A percentile compares a stretch with the other conserved stretches of the same genome.
Conservation (phyloP, 2,113 vertebrate species). For the Hypomesus transpacificus region DNA sequence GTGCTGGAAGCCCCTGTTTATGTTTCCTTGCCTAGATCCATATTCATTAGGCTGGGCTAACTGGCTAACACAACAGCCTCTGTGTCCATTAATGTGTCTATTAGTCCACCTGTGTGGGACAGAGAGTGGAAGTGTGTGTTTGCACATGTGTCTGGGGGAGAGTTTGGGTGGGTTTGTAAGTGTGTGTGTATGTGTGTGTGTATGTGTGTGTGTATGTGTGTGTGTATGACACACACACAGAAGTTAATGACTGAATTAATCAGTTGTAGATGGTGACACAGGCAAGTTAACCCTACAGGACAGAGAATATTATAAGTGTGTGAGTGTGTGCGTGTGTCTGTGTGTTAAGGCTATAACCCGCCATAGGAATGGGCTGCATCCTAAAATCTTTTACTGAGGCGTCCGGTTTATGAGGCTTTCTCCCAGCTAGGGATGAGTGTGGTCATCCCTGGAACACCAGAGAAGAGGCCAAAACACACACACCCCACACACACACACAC, state of each 20-base stretch:
- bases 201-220: slow-evolving; percentile 3
- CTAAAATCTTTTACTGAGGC: slow-evolving; percentile 47
- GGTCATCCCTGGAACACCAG: neutral
- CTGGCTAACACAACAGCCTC: neutral
- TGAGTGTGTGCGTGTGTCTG: neutral
- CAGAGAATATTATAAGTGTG: neutral
- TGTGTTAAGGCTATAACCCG: slow-evolving; percentile 28
- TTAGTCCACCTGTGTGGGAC: too few relatives aligned
- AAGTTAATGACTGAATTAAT: neutral
- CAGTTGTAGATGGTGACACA: too few relatives aligned
- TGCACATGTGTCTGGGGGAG: neutral
- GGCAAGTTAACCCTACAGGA: too few relatives aligned
- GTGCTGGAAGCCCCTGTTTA: neutral
- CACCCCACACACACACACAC: neutral
- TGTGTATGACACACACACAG: slow-evolving; percentile 5
- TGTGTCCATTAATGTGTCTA: slow-evolving; percentile 2
- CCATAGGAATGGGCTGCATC: slow-evolving; percentile 47
- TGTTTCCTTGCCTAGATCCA: slow-evolving; percentile 12
- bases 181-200: slow-evolving; percentile 1
- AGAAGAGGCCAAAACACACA: neutral
- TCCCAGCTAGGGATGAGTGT: slow-evolving; percentile 2
- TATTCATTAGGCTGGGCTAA: slow-evolving; percentile 14
- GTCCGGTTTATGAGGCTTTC: slow-evolving; percentile 19
- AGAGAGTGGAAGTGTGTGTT: neutral
- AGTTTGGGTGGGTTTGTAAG: neutral